Conservation (phyloP, 2,888 invertebrate species). For the Agonopterix alstromeriana region DNA sequence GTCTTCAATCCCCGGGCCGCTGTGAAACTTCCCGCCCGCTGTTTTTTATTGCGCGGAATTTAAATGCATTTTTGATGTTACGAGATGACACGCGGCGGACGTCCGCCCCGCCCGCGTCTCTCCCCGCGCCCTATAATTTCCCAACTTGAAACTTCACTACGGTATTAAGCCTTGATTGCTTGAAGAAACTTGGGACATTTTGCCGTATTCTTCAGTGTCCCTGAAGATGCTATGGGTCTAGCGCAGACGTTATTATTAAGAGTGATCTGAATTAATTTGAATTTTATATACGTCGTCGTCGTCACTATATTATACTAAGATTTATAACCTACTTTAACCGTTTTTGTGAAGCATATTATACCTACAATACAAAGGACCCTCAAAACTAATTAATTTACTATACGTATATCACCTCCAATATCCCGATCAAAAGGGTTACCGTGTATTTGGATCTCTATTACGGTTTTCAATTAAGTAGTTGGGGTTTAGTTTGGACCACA, state of each 20-base stretch:
- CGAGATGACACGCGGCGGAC: constrained; percentile 77
- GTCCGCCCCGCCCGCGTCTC: constrained; percentile 47
- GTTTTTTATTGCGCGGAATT: constrained; percentile 77
- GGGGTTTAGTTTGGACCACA: constrained; percentile 62
- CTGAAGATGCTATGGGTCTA: constrained; percentile 65
- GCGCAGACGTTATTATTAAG: constrained; percentile 68
- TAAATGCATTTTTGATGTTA: constrained; percentile 79
- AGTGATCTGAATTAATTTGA: constrained; percentile 65
- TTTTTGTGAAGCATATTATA: too few relatives aligned
- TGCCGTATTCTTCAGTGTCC: constrained; percentile 73
- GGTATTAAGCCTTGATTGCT: constrained; percentile 77
- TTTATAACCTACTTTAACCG: neutral
- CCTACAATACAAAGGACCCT: too few relatives aligned
- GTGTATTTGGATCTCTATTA: constrained; percentile 64
- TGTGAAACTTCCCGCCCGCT: constrained; percentile 68
- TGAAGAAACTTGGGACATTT: constrained; percentile 76
- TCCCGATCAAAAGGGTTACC: constrained; percentile 63
- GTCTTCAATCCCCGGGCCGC: constrained; percentile 63
- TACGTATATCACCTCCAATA: constrained; percentile 41
- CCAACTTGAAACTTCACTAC: constrained; percentile 76
- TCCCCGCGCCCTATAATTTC: constrained; percentile 70
- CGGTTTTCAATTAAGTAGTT: constrained; percentile 72
- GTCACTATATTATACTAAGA: neutral
- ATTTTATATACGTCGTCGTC: constrained; percentile 33
- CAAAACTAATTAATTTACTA: neutral